Evolutionary conservation across 1,140 invertebrate genomes (phyloP).

Genomic region (Zaprionus ornatus): DNA sequence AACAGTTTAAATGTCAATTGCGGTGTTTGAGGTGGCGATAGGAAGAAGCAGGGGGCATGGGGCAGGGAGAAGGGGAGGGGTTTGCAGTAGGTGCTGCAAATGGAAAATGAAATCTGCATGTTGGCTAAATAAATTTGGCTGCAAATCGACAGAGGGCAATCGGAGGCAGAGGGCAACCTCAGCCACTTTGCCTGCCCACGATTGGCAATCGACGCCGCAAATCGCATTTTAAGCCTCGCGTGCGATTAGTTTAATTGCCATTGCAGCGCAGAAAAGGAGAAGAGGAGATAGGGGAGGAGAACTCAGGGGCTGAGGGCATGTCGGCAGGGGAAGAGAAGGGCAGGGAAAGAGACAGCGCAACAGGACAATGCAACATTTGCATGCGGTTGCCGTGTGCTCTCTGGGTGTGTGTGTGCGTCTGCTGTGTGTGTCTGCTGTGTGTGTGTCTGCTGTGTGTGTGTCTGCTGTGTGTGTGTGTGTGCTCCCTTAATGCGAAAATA

Average conservation of each 20-base stretch:
- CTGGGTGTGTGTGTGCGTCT: background rate
- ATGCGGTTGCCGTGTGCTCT: slow-evolving; percentile 38
- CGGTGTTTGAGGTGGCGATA: slow-evolving; percentile 2
- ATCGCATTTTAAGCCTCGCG: slow-evolving; percentile 82
- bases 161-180: background rate
- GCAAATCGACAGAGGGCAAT: slow-evolving; percentile 54
- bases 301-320: background rate
- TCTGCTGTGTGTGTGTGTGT: background rate
- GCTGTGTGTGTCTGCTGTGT: background rate
- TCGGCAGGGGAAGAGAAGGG: background rate
- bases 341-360: slow-evolving; percentile 44
- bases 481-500: slow-evolving; percentile 78
- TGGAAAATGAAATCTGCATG: slow-evolving; percentile 28
- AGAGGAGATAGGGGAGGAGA: background rate
- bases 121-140: slow-evolving; percentile 71
- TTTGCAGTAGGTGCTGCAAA: background rate
- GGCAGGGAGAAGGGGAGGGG: background rate
- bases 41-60: background rate
- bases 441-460: background rate
- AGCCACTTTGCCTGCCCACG: background rate
- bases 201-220: slow-evolving; percentile 77
- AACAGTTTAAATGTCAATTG: slow-evolving; percentile 69
- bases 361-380: slow-evolving; percentile 74
- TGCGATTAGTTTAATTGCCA: slow-evolving; percentile 84
- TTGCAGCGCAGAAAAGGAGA: background rate